Conservation (phyloP, 2,888 invertebrate genomes). For the Myopa tessellatipennis region DNA sequence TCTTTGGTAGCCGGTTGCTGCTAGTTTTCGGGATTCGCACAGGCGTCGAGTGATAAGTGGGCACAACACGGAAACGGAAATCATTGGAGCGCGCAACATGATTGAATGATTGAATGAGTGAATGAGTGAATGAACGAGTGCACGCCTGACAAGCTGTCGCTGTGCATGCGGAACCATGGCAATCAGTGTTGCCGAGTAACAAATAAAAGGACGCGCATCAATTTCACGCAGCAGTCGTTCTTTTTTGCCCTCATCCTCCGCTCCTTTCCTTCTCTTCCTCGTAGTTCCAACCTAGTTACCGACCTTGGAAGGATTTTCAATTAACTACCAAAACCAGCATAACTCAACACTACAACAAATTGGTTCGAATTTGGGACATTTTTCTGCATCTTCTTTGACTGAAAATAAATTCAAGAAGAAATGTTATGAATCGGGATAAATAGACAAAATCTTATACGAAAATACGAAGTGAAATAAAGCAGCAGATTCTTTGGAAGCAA, state of each 20-base stretch:
- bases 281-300: not conserved
- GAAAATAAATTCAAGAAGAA: too few species aligned
- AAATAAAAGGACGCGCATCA: slow-evolving; percentile 3
- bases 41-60: slow-evolving; percentile 46
- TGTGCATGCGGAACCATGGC: not conserved
- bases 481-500: too few species aligned
- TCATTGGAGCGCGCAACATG: slow-evolving; percentile 43
- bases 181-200: not conserved
- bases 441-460: too few species aligned
- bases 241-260: not conserved
- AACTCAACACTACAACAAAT: too few species aligned
- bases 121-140: slow-evolving; percentile 7
- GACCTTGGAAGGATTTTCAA: not conserved
- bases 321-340: not conserved
- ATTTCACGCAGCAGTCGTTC: slow-evolving; percentile 7
- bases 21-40: slow-evolving; percentile 34
- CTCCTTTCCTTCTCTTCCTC: not conserved
- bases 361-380: too few species aligned
- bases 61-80: slow-evolving; percentile 42
- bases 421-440: too few species aligned
- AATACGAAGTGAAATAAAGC: too few species aligned
- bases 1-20: not conserved
- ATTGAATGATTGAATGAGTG: slow-evolving; percentile 38
- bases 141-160: not conserved
- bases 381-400: too few species aligned